Conservation (phyloP, 2,797 vertebrate species). For the Malacoctenus gilli region DNA sequence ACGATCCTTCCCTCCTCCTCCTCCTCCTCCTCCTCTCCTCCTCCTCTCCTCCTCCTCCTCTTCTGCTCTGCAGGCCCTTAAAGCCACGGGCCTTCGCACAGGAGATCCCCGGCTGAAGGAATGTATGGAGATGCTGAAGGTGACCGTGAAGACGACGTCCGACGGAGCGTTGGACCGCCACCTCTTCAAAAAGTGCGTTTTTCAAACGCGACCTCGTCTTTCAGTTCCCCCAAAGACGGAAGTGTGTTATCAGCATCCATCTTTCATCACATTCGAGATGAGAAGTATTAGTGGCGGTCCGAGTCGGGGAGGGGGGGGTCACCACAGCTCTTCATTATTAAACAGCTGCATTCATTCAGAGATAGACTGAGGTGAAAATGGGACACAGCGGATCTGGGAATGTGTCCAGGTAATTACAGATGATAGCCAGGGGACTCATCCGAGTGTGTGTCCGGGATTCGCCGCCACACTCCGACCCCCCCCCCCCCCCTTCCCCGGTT, state of each 20-base stretch:
- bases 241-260: conserved; percentile 16
- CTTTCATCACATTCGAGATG: conserved; percentile 19
- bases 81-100: conserved; percentile 94
- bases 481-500: too few relatives aligned
- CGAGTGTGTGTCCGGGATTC: too few relatives aligned
- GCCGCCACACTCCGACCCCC: conserved; percentile 2
- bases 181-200: conserved; percentile 96
- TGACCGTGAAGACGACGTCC: conserved; percentile 92
- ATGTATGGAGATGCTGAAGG: conserved; percentile 98
- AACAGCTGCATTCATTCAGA: too few relatives aligned
- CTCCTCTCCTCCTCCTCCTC: neutral
- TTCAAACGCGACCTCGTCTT: too few relatives aligned
- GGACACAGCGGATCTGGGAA: too few relatives aligned
- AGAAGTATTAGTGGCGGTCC: conserved; percentile 29
- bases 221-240: too few relatives aligned
- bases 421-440: too few relatives aligned
- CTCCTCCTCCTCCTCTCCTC: too few relatives aligned
- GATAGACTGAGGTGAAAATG: too few relatives aligned
- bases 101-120: conserved; percentile 97
- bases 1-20: neutral
- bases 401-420: too few relatives aligned
- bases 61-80: conserved; percentile 91
- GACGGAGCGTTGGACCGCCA: conserved; percentile 96
- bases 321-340: too few relatives aligned
- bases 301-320: conserved; percentile 32